Percentiles rank a stretch among this genome's conserved stretches.
Evolutionary conservation across 2,888 invertebrate genomes (phyloP).

Genomic region (Heteromyza rotundicornis): DNA sequence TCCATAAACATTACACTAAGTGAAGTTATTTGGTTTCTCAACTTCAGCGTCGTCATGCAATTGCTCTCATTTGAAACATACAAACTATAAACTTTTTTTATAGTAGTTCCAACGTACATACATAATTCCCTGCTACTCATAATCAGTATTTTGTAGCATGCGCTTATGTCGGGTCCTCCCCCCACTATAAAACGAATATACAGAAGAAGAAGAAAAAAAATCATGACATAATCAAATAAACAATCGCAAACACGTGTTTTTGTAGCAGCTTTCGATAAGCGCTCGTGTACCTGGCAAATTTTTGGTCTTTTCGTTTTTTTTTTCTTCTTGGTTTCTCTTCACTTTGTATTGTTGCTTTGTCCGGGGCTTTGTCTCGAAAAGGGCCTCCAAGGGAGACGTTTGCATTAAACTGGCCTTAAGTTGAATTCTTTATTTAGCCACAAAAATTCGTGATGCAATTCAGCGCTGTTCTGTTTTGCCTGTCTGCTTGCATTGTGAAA

Average conservation of each 20-base stretch:
- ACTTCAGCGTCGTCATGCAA: too few relatives aligned
- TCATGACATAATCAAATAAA: conserved; percentile 31
- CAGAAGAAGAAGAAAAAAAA: too few relatives aligned
- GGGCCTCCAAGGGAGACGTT: conserved; percentile 32
- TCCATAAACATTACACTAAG: too few relatives aligned
- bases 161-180: not conserved
- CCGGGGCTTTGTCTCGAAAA: not conserved
- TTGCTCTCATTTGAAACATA: too few relatives aligned
- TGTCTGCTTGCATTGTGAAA: not conserved
- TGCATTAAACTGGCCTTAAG: conserved; percentile 27
- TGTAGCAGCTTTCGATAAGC: conserved; percentile 6
- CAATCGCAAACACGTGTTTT: conserved; percentile 39
- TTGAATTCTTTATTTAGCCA: conserved; percentile 34
- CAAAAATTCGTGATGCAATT: conserved; percentile 37
- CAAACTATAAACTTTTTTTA: too few relatives aligned
- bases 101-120: too few relatives aligned
- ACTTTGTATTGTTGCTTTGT: too few relatives aligned
- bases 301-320: too few relatives aligned
- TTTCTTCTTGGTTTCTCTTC: too few relatives aligned
- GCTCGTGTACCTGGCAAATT: conserved; percentile 25
- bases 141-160: not conserved
- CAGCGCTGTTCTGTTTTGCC: not conserved
- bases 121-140: too few relatives aligned
- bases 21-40: too few relatives aligned
- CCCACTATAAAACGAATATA: too few relatives aligned